These are phyloP conservation scores for Mamestra configurata DNA, from an alignment of 1,140 invertebrate genomes.

Conservation along the genomic window DNA sequence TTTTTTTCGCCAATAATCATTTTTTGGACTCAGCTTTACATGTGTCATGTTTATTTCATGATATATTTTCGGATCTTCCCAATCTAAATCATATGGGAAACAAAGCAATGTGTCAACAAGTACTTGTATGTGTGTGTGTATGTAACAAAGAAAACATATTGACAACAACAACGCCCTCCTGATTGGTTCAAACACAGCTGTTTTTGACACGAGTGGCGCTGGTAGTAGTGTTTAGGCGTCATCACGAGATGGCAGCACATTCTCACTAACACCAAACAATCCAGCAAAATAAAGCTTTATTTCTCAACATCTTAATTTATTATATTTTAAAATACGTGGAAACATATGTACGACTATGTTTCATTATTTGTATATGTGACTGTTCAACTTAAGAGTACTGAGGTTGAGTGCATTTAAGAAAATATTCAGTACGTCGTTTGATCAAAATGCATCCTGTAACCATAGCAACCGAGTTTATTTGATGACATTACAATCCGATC, in stretches of 20 bases:
- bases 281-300: constrained; percentile 9
- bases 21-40: background rate
- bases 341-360: background rate
- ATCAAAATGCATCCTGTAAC: constrained; percentile 53
- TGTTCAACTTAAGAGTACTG: background rate
- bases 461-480: constrained; percentile 63
- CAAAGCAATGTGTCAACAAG: constrained; percentile 80
- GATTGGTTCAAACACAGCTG: constrained; percentile 82
- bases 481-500: constrained; percentile 52
- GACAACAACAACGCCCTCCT: constrained; percentile 65
- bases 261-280: constrained; percentile 70
- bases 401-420: background rate
- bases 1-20: background rate
- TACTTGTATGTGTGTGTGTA: constrained; percentile 63
- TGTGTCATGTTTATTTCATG: background rate
- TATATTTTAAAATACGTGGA: background rate
- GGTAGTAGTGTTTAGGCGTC: constrained; percentile 50
- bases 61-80: constrained; percentile 49
- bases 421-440: constrained; percentile 44
- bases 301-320: constrained; percentile 1
- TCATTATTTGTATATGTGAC: background rate
- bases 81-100: constrained; percentile 79
- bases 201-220: constrained; percentile 76
- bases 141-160: constrained; percentile 68
- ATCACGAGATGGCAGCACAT: constrained; percentile 73